Evolutionary conservation across 2,888 invertebrate species (phyloP).

Genomic region (Cheilosia variabilis): DNA sequence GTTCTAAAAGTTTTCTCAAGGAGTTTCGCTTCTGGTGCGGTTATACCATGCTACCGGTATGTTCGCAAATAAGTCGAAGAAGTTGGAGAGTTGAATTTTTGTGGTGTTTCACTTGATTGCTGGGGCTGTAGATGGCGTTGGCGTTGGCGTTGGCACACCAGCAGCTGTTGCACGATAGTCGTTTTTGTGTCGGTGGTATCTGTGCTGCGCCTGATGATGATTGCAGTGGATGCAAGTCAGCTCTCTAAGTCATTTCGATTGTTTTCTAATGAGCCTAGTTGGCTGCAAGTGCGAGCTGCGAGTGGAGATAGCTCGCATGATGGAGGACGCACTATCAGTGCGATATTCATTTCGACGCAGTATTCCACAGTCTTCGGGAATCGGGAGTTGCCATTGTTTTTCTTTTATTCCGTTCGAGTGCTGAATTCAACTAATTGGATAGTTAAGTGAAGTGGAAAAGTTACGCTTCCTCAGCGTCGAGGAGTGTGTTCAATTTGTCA

Average conservation of each 20-base stretch:
- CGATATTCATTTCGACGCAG: constrained; percentile 57
- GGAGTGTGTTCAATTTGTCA: constrained; percentile 33
- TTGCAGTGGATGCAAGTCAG: constrained; percentile 48
- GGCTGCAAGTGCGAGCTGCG: constrained; percentile 13
- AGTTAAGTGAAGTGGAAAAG: constrained; percentile 72
- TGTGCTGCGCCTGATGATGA: constrained; percentile 50
- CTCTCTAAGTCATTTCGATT: constrained; percentile 56
- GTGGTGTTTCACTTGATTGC: constrained; percentile 44
- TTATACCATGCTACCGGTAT: not conserved
- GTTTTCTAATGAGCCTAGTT: constrained; percentile 71
- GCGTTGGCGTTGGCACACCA: constrained; percentile 46
- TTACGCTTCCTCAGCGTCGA: constrained; percentile 26
- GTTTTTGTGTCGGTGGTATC: constrained; percentile 53
- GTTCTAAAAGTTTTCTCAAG: constrained; percentile 71
- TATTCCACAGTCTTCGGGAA: constrained; percentile 41
- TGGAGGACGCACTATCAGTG: constrained; percentile 39
- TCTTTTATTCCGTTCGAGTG: constrained; percentile 46
- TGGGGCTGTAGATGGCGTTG: constrained; percentile 36
- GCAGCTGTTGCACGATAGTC: constrained; percentile 64
- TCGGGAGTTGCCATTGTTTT: constrained; percentile 25
- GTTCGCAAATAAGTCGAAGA: not conserved
- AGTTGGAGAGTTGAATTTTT: constrained; percentile 39
- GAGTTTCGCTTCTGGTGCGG: constrained; percentile 46
- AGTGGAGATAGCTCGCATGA: constrained; percentile 1
- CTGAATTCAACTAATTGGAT: constrained; percentile 69